Evolutionary conservation across 2,797 vertebrate species (phyloP).

Genomic region (Dermochelys coriacea): DNA sequence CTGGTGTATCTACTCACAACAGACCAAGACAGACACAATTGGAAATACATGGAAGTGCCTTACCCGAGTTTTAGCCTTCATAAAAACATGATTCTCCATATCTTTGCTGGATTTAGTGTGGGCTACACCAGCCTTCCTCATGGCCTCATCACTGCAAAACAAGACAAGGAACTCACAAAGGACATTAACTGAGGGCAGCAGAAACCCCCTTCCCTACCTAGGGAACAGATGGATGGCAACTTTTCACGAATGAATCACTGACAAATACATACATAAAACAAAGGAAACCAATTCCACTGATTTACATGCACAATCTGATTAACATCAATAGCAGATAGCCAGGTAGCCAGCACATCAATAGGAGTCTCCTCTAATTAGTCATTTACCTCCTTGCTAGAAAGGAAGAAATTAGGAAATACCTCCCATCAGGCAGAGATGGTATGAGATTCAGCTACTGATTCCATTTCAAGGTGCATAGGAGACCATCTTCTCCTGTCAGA

Average conservation of each 20-base stretch:
- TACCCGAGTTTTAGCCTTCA: constrained; percentile 97
- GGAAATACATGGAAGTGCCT: constrained; percentile 58
- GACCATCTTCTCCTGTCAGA: neutral
- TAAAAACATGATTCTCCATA: constrained; percentile 97
- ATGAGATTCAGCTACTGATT: neutral
- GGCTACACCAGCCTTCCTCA: constrained; percentile 95
- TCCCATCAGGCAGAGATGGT: neutral
- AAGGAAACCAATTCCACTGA: neutral
- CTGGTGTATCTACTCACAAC: neutral
- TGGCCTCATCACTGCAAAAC: constrained; percentile 92
- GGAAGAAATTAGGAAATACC: neutral
- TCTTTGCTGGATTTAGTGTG: constrained; percentile 95
- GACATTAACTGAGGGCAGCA: neutral
- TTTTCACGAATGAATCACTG: neutral
- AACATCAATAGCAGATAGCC: neutral
- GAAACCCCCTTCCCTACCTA: neutral
- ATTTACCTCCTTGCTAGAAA: neutral
- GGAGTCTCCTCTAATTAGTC: neutral
- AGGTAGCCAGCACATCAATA: neutral
- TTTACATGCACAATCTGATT: neutral
- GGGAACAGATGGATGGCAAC: neutral
- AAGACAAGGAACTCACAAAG: constrained; percentile 29
- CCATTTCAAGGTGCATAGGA: neutral
- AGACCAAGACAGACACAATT: neutral
- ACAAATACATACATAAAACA: neutral